Conservation (phyloP, 2,797 vertebrate species). For the Sebastiscus albofasciatus region DNA sequence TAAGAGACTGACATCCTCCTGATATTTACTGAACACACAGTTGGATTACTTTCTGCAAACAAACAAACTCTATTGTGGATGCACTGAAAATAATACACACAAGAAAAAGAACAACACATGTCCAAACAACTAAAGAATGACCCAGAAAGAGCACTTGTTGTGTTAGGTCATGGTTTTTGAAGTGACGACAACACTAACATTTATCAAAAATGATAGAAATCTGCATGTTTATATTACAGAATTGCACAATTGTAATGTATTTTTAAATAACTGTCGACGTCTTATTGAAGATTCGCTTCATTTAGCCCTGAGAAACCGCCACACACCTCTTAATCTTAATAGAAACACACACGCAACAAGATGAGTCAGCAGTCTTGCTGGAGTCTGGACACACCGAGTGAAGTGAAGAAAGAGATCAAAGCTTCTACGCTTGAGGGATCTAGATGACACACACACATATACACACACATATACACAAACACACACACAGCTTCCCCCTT, state of each 20-base stretch:
- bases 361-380: constrained; percentile 59
- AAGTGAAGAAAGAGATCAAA: constrained; percentile 63
- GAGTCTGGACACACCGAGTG: constrained; percentile 35
- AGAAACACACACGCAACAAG: background rate
- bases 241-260: background rate
- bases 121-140: background rate
- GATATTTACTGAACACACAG: background rate
- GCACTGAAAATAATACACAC: background rate
- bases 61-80: background rate
- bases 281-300: background rate
- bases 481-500: background rate
- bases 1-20: background rate
- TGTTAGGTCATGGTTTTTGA: background rate
- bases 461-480: constrained; percentile 15
- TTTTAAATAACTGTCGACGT: rapidly evolving
- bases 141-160: background rate
- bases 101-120: background rate
- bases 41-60: background rate
- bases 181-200: background rate
- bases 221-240: background rate
- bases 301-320: constrained; percentile 16
- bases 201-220: background rate
- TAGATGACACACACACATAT: constrained; percentile 25
- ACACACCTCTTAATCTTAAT: constrained; percentile 9
- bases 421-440: constrained; percentile 55